A percentile compares a stretch with the other conserved stretches of the same genome.
phyloP scores from a whole-genome alignment of 2,113 vertebrate genomes.

The Raja brachyura region DNA sequence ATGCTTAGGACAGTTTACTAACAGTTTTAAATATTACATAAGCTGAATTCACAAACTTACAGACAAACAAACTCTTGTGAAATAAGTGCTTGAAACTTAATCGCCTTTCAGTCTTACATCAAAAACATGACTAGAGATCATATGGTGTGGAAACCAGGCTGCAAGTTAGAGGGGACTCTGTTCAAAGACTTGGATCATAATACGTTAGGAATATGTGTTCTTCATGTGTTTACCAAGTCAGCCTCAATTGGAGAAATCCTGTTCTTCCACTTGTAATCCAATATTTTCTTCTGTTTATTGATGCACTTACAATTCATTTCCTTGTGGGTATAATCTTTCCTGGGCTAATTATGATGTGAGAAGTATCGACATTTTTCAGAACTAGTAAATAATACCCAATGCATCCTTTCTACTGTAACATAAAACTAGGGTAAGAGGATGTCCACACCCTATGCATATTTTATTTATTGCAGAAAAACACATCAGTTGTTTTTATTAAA shows the following conservation, averaged over 20 bases:
- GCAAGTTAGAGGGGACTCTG: constrained; percentile 51
- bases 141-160: constrained; percentile 39
- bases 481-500: not conserved
- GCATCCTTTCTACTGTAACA: not conserved
- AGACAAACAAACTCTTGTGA: not conserved
- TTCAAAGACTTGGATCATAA: constrained; percentile 64
- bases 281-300: not conserved
- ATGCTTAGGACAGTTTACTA: not conserved
- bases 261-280: constrained; percentile 53
- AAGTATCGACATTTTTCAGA: not conserved
- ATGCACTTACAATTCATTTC: not conserved
- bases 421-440: not conserved
- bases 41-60: not conserved
- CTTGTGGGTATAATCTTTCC: not conserved
- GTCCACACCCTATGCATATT: not conserved
- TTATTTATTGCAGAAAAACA: not conserved
- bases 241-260: constrained; percentile 52
- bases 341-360: not conserved
- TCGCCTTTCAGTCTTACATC: not conserved
- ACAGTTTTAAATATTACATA: not conserved
- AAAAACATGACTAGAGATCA: not conserved
- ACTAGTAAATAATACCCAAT: not conserved
- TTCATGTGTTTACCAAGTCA: constrained; percentile 49
- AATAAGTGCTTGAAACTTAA: not conserved
- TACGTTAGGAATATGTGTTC: constrained; percentile 50